Percentiles rank a stretch among this genome's conserved stretches.
These are phyloP conservation scores for Lasioglossum morio DNA, from an alignment of 2,888 invertebrate genomes.

Conservation along the genomic window DNA sequence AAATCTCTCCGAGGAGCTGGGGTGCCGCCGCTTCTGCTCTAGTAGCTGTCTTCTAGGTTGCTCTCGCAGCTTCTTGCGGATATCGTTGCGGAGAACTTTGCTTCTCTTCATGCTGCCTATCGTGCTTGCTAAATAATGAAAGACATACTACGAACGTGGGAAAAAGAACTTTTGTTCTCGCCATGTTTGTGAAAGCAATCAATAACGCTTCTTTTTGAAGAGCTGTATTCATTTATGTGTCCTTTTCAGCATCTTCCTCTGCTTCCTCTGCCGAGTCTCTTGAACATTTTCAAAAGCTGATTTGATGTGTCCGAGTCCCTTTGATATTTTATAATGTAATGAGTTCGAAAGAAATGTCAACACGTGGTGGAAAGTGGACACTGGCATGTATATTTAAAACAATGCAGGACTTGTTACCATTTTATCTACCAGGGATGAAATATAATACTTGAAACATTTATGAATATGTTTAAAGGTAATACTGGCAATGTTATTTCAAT, in stretches of 20 bases:
- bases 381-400: not conserved
- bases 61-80: conserved; percentile 3
- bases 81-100: not conserved
- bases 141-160: not conserved
- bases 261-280: not conserved
- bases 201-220: not conserved
- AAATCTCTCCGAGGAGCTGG: conserved; percentile 30
- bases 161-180: not conserved
- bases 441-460: not conserved
- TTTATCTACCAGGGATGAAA: not conserved
- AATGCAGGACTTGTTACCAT: not conserved
- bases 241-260: not conserved
- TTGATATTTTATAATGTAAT: not conserved
- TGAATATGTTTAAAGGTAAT: not conserved
- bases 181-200: not conserved
- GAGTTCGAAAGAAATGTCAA: not conserved
- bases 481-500: not conserved
- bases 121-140: not conserved
- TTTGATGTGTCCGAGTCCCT: not conserved
- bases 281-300: not conserved
- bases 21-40: conserved; percentile 5
- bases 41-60: not conserved
- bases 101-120: not conserved
- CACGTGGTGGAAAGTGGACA: not conserved
- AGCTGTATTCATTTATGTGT: not conserved